Evolutionary conservation across 2,888 invertebrate species (phyloP), one percentile per base, ranked within the genome.

Genomic region (Boloria selene): DNA sequence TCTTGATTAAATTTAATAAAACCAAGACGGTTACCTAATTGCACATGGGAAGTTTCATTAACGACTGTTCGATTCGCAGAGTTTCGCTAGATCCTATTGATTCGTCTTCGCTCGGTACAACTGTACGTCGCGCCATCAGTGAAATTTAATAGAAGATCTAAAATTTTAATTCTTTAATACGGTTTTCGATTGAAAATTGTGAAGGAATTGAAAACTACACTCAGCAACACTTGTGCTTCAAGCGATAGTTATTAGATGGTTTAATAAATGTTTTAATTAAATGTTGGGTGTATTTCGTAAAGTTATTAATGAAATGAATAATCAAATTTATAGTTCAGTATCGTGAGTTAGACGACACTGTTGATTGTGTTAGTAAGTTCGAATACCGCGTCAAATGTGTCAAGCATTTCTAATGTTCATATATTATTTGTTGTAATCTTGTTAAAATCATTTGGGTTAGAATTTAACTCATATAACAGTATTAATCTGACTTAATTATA

Each of bases 1-100:
- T 91, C 90, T 89, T 91, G 90, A 91, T 92, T 92, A 92, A 92
- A 92, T 91, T 92, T 92, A 91, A 92, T 91, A 92, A 92, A 92
- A 91, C 88, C 87, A 88, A 90, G 91, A 89, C 83, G 87, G 85
- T 85, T 87, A 85, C 85, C 86, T 91, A 92, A 92, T 90, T 91
- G 90, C 87, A 86, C 82, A 77, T 75, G 79, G 79, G 79, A 88
- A 91, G 84, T 91, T 91, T 85, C 87, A 87, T 88, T 90, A 90
- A 90, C 85, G 90, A 88, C 82, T 85, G 86, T 90, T 91, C 88
- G 89, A 90, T 90, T 90, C 81, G 81, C 79, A 81, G 74, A 81
- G 82, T 83, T 83, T 79, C 79, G 79, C 76, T 78, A 77, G 80
- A 81, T 82, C 73, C 78, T 76, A 86, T 87, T 82, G 85, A 84